Conservation (phyloP, 2,113 vertebrate genomes). For the Callipepla californica region DNA sequence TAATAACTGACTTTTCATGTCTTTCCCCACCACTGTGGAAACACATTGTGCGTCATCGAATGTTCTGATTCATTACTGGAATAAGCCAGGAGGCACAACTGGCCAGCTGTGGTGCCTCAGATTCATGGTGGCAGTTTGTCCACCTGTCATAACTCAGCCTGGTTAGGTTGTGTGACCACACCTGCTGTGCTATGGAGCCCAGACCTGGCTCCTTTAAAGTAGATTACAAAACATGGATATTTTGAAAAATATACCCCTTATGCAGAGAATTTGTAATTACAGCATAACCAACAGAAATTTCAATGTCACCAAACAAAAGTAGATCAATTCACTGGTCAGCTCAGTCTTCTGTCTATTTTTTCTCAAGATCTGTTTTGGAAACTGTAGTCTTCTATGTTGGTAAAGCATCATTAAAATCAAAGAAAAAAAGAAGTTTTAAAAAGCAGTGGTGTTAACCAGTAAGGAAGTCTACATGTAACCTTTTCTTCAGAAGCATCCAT, state of each 20-base stretch:
- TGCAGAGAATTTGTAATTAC: not conserved
- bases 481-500: not conserved
- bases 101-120: slow-evolving; percentile 36
- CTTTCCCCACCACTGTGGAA: not conserved
- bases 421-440: not conserved
- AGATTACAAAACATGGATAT: not conserved
- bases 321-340: not conserved
- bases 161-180: not conserved
- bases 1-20: not conserved
- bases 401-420: not conserved
- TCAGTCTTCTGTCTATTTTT: not conserved
- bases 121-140: slow-evolving; percentile 1
- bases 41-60: not conserved
- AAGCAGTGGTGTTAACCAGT: not conserved
- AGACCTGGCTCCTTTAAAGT: not conserved
- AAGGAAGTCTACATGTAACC: not conserved
- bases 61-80: slow-evolving; percentile 13
- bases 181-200: not conserved
- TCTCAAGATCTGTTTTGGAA: not conserved
- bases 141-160: not conserved
- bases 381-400: not conserved
- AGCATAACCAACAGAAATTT: not conserved
- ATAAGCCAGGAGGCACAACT: slow-evolving; percentile 7
- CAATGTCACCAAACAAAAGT: not conserved
- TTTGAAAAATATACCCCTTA: not conserved